Base-by-base conservation (phyloP, 2,797 vertebrate genomes). In the Yasuhikotakia modesta region DNA sequence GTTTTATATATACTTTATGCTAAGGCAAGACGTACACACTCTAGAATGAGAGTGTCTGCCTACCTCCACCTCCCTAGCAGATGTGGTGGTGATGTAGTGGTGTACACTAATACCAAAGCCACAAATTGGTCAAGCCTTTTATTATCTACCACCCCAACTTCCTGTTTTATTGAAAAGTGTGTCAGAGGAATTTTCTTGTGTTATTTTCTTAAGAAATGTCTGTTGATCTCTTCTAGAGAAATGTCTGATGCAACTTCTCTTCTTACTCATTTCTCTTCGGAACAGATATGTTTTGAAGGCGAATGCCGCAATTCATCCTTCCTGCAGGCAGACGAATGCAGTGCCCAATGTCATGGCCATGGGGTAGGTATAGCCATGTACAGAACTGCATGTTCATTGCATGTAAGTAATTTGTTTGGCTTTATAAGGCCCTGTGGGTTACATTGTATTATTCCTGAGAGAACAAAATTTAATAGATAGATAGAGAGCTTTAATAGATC, bases 211-310 rank as follows among this genome's bases (percentile, higher is more conserved):
- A 14, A 32, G 58, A n/a, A 63, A 35, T 1, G 2, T 30, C 16
- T 61, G 7, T 10, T 5, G 14, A 17, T 63, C 30, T n/a, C n/a
- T n/a, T n/a, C n/a, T n/a, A n/a, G n/a, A n/a, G n/a, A 11, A n/a
- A 71, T 52, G n/a, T 39, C 16, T 11, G 19, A 24, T 63, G 70
- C 22, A n/a, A 24, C 14, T 13, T 76, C 17, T 68, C 45, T 35
- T 75, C 16, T 52, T 24, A 27, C 22, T 64, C 67, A 4, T 63
- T 75, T 30, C 43, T 64, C 6, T n/a, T 68, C 32, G 17, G 24
- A 79, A 76, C 91, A 99, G 98, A 93, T 99, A 83, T 99, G 98
- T 91, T 99, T 99, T 72, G 95, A 95, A 32, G 98, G 98, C 48
- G 93, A 94, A 83, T 99, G 98, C 88, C 94, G 94, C 86, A 96